Conservation (phyloP, 2,888 invertebrate species). For the Phlogophora meticulosa region DNA sequence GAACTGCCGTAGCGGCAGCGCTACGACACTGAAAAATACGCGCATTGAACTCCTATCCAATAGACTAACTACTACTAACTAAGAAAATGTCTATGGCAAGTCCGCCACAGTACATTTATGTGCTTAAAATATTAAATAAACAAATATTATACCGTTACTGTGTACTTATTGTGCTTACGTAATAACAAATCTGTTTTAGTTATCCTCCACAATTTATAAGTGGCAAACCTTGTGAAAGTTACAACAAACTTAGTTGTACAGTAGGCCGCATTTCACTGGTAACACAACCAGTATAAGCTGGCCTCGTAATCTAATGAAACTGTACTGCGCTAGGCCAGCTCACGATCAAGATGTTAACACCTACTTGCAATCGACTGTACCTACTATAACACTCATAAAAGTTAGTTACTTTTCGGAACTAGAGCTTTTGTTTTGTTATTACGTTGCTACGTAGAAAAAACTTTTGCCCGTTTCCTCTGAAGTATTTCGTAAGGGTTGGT, state of each 20-base stretch:
- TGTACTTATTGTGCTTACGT: conserved; percentile 21
- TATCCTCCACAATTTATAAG: conserved; percentile 35
- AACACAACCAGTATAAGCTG: too few relatives aligned
- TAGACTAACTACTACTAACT: too few relatives aligned
- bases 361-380: conserved; percentile 1
- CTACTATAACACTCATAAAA: conserved; percentile 55
- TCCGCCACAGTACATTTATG: too few relatives aligned
- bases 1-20: conserved; percentile 24
- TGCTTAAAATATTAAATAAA: too few relatives aligned
- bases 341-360: too few relatives aligned
- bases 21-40: conserved; percentile 18
- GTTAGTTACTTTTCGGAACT: conserved; percentile 49
- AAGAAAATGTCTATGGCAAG: background rate
- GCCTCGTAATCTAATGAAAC: too few relatives aligned
- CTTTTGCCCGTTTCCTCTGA: conserved; percentile 42
- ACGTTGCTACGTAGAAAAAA: conserved; percentile 48
- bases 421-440: conserved; percentile 57
- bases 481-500: conserved; percentile 44
- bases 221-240: conserved; percentile 45
- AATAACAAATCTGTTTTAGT: conserved; percentile 37
- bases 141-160: background rate
- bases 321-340: too few relatives aligned
- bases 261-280: too few relatives aligned
- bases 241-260: conserved; percentile 43
- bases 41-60: background rate